Percentiles rank a stretch among this genome's conserved stretches.
Conservation (phyloP, 37 sponge, comb jelly and placozoan species). For the Beroe forskalii region DNA sequence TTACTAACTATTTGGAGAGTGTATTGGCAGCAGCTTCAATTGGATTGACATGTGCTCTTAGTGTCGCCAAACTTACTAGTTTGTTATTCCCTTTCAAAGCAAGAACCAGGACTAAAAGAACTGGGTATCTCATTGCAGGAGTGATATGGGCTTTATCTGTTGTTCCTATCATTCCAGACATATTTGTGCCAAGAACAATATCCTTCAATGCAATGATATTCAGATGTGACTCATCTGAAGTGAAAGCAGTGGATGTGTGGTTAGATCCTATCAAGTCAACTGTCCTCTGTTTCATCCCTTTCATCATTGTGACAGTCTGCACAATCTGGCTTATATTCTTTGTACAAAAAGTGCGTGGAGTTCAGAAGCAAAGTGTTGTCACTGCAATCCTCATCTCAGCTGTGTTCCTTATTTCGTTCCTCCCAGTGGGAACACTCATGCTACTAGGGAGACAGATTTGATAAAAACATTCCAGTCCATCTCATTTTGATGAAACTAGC, state of each 20-base stretch:
- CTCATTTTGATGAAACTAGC: background rate
- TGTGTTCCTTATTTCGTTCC: slow-evolving; percentile 18
- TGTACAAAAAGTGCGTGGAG: slow-evolving; percentile 6
- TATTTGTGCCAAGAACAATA: background rate
- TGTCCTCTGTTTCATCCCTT: background rate
- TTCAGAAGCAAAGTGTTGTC: slow-evolving; percentile 55
- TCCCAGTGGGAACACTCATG: slow-evolving; percentile 21
- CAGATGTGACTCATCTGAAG: background rate
- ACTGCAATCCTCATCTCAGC: slow-evolving; percentile 16
- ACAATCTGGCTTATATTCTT: slow-evolving; percentile 56
- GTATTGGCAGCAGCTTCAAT: background rate
- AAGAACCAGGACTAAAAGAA: slow-evolving; percentile 8
- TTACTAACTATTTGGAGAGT: slow-evolving; percentile 46
- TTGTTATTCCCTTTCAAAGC: slow-evolving; percentile 22
- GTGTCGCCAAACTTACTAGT: slow-evolving; percentile 29
- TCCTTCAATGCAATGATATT: background rate
- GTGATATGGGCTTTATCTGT: background rate
- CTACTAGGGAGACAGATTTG: slow-evolving; percentile 18
- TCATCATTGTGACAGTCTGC: background rate
- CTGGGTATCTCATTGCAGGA: slow-evolving; percentile 11
- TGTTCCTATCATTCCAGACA: slow-evolving; percentile 29
- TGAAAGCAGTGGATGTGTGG: background rate
- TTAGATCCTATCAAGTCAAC: slow-evolving; percentile 39
- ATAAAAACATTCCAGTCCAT: background rate
- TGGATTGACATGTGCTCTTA: background rate